These are phyloP conservation scores for Pelmatolapia mariae DNA, from an alignment of 2,113 vertebrate species.

Conservation along the genomic window DNA sequence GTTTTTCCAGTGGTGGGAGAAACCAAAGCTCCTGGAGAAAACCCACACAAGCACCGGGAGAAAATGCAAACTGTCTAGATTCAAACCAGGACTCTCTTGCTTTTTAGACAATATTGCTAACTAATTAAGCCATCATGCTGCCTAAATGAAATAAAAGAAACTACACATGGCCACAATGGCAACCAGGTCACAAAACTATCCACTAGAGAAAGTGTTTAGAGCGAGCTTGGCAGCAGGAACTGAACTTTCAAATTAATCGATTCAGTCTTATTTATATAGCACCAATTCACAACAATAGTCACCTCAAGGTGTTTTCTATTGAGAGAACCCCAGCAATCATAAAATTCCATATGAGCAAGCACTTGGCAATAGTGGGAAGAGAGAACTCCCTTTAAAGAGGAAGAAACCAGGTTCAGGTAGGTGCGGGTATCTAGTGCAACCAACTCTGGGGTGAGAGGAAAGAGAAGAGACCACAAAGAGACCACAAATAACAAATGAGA, in stretches of 20 bases:
- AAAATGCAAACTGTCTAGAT: background rate
- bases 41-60: background rate
- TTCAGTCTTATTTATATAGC: background rate
- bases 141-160: background rate
- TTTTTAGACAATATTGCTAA: background rate
- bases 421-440: background rate
- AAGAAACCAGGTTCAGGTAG: background rate
- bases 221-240: background rate
- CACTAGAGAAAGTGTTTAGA: fast-evolving
- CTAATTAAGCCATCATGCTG: background rate
- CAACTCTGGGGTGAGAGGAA: fast-evolving
- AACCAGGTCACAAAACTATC: background rate
- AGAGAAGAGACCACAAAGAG: background rate
- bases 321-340: background rate
- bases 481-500: background rate
- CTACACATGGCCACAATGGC: background rate
- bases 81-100: background rate
- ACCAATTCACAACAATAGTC: background rate
- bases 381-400: background rate
- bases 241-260: background rate
- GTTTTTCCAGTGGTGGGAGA: background rate
- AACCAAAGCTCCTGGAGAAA: background rate
- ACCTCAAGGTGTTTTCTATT: background rate
- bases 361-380: background rate
- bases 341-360: background rate